Evolutionary conservation across 2,888 invertebrate genomes (phyloP).

Genomic region (Acanthosepion lycidas): DNA sequence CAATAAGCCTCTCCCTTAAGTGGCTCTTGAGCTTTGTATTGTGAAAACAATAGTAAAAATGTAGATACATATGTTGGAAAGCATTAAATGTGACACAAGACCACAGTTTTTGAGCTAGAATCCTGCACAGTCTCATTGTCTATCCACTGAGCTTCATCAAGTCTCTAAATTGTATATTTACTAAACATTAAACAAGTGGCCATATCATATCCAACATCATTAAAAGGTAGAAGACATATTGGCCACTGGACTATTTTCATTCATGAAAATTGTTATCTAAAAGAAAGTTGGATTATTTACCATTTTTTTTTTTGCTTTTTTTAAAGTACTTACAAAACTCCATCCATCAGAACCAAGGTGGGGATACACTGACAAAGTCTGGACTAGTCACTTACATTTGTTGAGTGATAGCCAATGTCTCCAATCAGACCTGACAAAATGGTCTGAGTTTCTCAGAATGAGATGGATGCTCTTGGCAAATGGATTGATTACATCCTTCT

Average conservation of each 20-base stretch:
- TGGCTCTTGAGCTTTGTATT: too few species aligned
- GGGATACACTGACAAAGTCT: neutral
- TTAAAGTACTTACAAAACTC: neutral
- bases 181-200: too few species aligned
- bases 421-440: conserved; percentile 8
- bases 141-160: too few species aligned
- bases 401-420: conserved; percentile 4
- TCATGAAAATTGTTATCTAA: neutral
- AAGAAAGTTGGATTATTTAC: neutral
- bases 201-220: too few species aligned
- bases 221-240: too few species aligned
- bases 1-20: too few species aligned
- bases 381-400: neutral
- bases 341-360: neutral
- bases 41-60: too few species aligned
- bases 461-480: conserved; percentile 5
- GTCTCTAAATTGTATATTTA: too few species aligned
- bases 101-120: too few species aligned
- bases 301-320: neutral
- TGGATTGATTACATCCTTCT: neutral
- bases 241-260: neutral
- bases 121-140: too few species aligned
- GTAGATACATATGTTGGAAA: too few species aligned
- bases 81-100: too few species aligned
- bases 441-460: neutral